Evolutionary conservation across 2,113 vertebrate genomes (phyloP).

Genomic region (Erythrolamprus reginae): DNA sequence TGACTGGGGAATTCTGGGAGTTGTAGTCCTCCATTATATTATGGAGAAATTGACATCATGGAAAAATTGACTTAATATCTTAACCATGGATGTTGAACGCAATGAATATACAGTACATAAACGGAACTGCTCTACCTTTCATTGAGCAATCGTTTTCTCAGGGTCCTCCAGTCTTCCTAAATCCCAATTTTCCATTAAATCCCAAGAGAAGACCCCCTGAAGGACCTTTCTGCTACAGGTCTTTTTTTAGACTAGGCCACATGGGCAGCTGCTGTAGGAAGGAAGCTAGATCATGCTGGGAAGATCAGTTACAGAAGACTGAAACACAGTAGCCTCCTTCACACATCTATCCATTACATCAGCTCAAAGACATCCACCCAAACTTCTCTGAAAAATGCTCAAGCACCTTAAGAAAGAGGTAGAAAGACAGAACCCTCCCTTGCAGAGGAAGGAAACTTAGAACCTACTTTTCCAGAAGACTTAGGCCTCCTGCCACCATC

Average conservation of each 20-base stretch:
- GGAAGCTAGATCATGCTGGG: background rate
- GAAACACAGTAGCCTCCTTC: background rate
- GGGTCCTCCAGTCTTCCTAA: background rate
- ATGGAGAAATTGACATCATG: background rate
- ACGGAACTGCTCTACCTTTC: background rate
- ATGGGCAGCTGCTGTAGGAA: background rate
- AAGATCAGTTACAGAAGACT: background rate
- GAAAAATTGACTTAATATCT: background rate
- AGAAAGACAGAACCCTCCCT: background rate
- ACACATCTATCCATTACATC: background rate
- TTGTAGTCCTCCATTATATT: background rate
- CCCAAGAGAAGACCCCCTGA: background rate
- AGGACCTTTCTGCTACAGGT: background rate
- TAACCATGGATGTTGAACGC: background rate
- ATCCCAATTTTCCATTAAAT: background rate
- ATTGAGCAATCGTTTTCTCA: background rate
- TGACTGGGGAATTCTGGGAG: no score
- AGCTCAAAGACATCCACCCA: background rate
- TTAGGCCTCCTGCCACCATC: background rate
- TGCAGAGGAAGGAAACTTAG: background rate
- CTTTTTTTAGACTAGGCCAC: background rate
- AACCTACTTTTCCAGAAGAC: background rate
- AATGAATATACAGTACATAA: background rate
- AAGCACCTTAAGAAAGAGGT: background rate
- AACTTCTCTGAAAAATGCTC: background rate